These are phyloP conservation scores for Caenorhabditis sinica DNA, from an alignment of 2,888 invertebrate genomes.

Conservation along the genomic window DNA sequence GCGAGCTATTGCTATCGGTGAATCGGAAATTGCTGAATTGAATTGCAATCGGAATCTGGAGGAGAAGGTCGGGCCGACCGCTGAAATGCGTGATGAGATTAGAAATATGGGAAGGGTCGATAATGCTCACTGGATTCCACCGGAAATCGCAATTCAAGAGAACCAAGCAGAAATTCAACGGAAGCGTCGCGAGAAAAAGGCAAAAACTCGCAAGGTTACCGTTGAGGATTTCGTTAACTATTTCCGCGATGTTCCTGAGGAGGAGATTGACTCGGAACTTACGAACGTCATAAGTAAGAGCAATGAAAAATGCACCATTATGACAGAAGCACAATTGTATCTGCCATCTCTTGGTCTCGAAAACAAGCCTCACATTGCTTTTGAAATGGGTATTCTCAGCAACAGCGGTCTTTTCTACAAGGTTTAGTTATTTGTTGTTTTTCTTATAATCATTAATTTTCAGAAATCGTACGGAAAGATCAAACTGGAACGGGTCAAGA, in stretches of 20 bases:
- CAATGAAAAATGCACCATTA: constrained; percentile 19
- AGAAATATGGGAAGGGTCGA: constrained; percentile 54
- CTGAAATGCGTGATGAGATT: constrained; percentile 47
- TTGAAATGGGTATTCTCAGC: constrained; percentile 30
- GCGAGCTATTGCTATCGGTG: constrained; percentile 23
- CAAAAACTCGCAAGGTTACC: constrained; percentile 37
- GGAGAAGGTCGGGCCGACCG: constrained; percentile 13
- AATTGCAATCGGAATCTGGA: constrained; percentile 15
- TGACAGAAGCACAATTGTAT: constrained; percentile 36
- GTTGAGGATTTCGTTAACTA: constrained; percentile 46
- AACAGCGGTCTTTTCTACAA: constrained; percentile 57
- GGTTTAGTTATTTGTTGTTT: background rate
- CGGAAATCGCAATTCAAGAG: constrained; percentile 23
- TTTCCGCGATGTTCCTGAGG: constrained; percentile 39
- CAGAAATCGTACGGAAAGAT: constrained; percentile 60
- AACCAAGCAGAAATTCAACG: constrained; percentile 17
- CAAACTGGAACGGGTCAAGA: constrained; percentile 29
- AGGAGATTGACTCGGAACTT: constrained; percentile 23
- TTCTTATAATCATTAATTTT: background rate
- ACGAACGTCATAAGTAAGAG: background rate
- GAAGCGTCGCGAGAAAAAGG: constrained; percentile 47
- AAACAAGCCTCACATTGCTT: constrained; percentile 42
- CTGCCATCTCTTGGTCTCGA: constrained; percentile 36
- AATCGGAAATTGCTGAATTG: constrained; percentile 43
- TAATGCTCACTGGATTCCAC: constrained; percentile 54